Evolutionary conservation across 1,140 invertebrate species (phyloP).

Genomic region (Phenacoccus solenopsis): DNA sequence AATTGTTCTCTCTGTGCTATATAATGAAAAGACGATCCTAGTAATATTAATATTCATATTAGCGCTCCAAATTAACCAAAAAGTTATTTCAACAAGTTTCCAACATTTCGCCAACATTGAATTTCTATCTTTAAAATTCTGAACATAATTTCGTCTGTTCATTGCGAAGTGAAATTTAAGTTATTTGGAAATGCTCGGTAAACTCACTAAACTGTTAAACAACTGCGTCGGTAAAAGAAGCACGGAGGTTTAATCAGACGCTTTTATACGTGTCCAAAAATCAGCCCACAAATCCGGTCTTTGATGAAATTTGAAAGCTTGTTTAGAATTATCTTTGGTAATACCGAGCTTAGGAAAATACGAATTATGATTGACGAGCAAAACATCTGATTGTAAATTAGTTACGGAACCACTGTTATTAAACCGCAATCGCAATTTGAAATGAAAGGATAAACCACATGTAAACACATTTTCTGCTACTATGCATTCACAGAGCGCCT

Average conservation of each 20-base stretch:
- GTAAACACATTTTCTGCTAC: no score
- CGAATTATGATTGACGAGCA: no score
- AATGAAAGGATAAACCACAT: no score
- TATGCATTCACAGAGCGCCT: no score
- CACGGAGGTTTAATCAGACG: not conserved
- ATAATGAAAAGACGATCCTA: not conserved
- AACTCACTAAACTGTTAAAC: not conserved
- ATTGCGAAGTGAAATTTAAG: not conserved
- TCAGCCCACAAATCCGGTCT: no score
- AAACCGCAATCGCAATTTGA: no score
- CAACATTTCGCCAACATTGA: not conserved
- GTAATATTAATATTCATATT: not conserved
- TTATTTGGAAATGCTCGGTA: not conserved
- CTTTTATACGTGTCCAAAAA: not conserved
- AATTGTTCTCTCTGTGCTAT: not conserved
- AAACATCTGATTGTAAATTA: no score
- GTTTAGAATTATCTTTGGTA: no score
- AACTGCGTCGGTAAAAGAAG: no score
- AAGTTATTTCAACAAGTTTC: slow-evolving; percentile 1
- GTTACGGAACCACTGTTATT: no score
- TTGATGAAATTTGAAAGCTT: no score
- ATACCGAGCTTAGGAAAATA: no score
- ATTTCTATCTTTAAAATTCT: not conserved
- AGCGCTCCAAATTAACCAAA: not conserved
- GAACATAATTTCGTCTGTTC: slow-evolving; percentile 2